Base-by-base conservation (phyloP, 2,113 vertebrate species). In the Thalassoma bifasciatum region DNA sequence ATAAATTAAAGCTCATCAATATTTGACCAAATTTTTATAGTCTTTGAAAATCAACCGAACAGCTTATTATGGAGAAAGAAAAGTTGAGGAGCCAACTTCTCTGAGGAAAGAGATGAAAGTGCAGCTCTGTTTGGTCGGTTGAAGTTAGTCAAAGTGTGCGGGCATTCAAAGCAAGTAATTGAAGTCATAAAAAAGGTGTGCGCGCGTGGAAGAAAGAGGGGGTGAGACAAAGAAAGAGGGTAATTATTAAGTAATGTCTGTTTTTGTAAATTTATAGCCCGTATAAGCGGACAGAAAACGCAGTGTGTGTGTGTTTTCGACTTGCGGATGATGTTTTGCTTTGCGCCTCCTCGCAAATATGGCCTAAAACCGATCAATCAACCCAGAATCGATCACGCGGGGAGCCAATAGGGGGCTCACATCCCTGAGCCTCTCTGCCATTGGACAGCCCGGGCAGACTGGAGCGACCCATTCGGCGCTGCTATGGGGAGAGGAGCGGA, bases 381-480 rank as follows among this genome's bases (percentile, higher is more conserved):
- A 90, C 92, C 92, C 87, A 90, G 93, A 93, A 96, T 95, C 94
- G 95, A 96, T 96, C 90, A 91, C 79, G 86, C 69, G 66, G 82
- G 81, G 89, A 90, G 86, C 96, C 96, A 96, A 97, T 97, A 87
- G 88, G 87, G 84, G 84, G 79, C 91, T 75, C 85, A 81, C 88
- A 87, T 93, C 84, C 46, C 85, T 74, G 78, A 80, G 82, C 81
- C 74, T 67, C 57, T 30, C 89, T 83, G 90, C 88, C 93, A 97
- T 97, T 97, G 95, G 96, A 73, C 86, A 83, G 69, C 71, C 77
- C 78, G 84, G 85, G 87, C 92, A 91, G 92, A 89, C 94, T 95
- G 96, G 96, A 95, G 92, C 93, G 95, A 94, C 90, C 95, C 96
- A 97, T 95, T 97, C 91, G 66, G 86, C 78, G 69, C 75, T 53